phyloP scores from a whole-genome alignment of 2,113 vertebrate genomes.

The Synchiropus splendidus region DNA sequence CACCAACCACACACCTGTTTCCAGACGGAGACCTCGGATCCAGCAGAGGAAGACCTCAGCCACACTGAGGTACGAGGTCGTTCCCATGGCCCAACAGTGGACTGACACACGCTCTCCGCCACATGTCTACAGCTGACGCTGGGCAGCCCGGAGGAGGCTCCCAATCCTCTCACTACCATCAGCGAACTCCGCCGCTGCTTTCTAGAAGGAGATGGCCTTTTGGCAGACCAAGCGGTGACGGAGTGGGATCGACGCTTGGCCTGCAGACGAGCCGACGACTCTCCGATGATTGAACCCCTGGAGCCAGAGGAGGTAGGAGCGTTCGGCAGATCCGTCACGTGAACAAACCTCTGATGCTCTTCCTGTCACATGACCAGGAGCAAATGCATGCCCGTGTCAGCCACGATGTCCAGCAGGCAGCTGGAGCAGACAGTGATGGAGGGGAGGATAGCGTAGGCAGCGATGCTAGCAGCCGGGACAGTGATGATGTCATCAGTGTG shows the following conservation, averaged over 20 bases:
- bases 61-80: slow-evolving; percentile 82
- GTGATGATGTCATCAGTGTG: slow-evolving; percentile 38
- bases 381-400: too few species aligned
- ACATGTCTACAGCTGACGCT: slow-evolving; percentile 40
- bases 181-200: slow-evolving; percentile 90
- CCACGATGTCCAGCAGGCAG: too few species aligned
- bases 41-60: slow-evolving; percentile 74
- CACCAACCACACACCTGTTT: slow-evolving; percentile 50
- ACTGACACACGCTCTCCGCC: not conserved
- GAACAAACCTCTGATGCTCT: not conserved
- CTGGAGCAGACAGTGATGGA: too few species aligned
- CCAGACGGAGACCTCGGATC: slow-evolving; percentile 89
- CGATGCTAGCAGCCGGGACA: not conserved
- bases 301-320: slow-evolving; percentile 79
- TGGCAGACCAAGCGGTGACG: slow-evolving; percentile 54
- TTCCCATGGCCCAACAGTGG: too few species aligned
- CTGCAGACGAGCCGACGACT: slow-evolving; percentile 79
- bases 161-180: slow-evolving; percentile 83
- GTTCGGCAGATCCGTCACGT: too few species aligned
- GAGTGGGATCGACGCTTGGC: slow-evolving; percentile 96
- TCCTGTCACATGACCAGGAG: slow-evolving; percentile 21
- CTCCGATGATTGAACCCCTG: slow-evolving; percentile 95
- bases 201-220: slow-evolving; percentile 71
- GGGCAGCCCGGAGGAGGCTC: slow-evolving; percentile 79
- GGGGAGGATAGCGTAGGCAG: too few species aligned